A percentile compares a stretch with the other conserved stretches of the same genome.
Evolutionary conservation across 1,140 invertebrate genomes (phyloP).

Genomic region (Phenacoccus solenopsis): DNA sequence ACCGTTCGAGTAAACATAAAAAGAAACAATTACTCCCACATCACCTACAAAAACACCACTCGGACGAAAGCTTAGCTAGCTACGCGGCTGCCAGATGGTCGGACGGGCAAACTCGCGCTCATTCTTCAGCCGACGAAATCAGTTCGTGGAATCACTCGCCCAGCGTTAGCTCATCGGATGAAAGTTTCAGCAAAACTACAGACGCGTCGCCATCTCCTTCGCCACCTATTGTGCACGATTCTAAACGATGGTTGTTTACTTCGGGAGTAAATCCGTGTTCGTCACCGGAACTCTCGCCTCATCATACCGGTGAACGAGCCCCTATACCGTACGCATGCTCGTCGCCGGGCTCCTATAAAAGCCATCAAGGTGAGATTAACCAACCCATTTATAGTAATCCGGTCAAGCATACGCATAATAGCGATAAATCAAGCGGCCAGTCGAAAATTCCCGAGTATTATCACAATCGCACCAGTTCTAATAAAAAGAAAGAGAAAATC

Average conservation of each 20-base stretch:
- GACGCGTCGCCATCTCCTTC: constrained; percentile 50
- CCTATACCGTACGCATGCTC: constrained; percentile 31
- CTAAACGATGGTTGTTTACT: constrained; percentile 44
- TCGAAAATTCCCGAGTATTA: not conserved
- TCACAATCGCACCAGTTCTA: not conserved
- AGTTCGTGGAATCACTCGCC: constrained; percentile 64
- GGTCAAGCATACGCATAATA: not conserved
- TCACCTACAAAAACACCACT: constrained; percentile 40
- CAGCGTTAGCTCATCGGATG: constrained; percentile 64
- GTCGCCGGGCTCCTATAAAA: not conserved
- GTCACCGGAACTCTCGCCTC: constrained; percentile 36
- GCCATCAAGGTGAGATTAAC: not conserved
- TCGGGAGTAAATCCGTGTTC: constrained; percentile 40
- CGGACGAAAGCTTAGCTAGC: constrained; percentile 37
- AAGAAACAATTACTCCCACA: constrained; percentile 25
- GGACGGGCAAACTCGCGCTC: constrained; percentile 37
- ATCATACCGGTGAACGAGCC: constrained; percentile 37
- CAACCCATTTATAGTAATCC: not conserved
- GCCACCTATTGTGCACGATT: constrained; percentile 32
- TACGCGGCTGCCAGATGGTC: constrained; percentile 15
- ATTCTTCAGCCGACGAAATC: constrained; percentile 65
- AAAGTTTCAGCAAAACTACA: constrained; percentile 62
- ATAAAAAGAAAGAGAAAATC: not conserved
- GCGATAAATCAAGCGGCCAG: not conserved
- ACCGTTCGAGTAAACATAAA: constrained; percentile 23